Base-by-base conservation (phyloP, 2,888 invertebrate species). In the Dicranocentrus wangi region DNA sequence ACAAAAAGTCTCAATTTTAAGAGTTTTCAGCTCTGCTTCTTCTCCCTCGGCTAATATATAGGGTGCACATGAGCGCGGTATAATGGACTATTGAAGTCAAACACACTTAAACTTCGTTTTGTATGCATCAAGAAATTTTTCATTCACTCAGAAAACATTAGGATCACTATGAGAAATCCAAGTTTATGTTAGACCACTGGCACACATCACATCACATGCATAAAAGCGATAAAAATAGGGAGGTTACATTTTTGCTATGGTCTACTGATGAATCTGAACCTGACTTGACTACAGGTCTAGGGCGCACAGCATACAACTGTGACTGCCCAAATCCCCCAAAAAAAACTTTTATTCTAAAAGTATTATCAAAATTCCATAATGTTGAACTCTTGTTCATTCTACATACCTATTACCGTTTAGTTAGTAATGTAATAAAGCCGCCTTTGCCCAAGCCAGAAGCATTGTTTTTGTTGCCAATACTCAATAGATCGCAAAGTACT, bases 201-300 rank as follows among this genome's bases (percentile, higher is more conserved):
- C 21, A 47, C n/a, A 47, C 47, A 47, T 10, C 25, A 27, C 17
- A 43, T 53, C 53, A 51, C 51, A 61, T 63, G 53, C 72, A 72
- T 27, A 61, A 27, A 17, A 5, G 32, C 43, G 21, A 42, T 17
- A 51, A 61, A 71, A 71, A 25, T 28, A 8, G 32, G 47, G 61
- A 61, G 61, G 71, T 27, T 71, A 43, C 42, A 19, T 47, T 47
- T 47, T 60, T 61, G 61, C 19, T 28, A 63, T 53, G 72, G 28
- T 72, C 72, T 61, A 63, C 63, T 72, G 63, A 32, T 72, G 61
- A 71, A 71, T 47, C 61, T 71, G 61, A 63, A 63, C 28, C 53
- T 53, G 47, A 47, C 47, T 21, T 55, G 55, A 25, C 13, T 23
- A 23, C 21, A 23, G 10, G 1, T 60, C 1, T 27, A n/a, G 7